phyloP scores from a whole-genome alignment of 1,140 invertebrate genomes.

The Holotrichia oblita region DNA sequence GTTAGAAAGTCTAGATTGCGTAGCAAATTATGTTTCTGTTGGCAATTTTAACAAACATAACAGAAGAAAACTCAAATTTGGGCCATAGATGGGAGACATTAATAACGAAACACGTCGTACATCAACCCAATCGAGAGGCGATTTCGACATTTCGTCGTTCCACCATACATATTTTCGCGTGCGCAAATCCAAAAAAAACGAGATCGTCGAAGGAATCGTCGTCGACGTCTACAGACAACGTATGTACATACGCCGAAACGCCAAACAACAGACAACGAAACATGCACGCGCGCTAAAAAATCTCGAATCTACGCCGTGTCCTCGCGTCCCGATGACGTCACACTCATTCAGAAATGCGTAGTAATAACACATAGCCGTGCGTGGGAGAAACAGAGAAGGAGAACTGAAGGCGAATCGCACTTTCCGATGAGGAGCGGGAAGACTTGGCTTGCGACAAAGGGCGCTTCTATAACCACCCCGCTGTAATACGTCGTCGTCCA shows the following conservation, averaged over 20 bases:
- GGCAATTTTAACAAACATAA: no score
- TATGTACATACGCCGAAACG: background rate
- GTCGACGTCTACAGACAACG: background rate
- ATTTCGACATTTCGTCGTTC: no score
- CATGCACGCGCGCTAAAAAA: background rate
- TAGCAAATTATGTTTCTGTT: no score
- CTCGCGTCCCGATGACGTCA: background rate
- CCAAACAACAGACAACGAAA: background rate
- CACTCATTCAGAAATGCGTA: slow-evolving; percentile 3
- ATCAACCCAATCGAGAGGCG: no score
- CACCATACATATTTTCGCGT: no score
- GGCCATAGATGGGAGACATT: no score
- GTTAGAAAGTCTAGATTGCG: no score
- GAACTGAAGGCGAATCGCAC: background rate
- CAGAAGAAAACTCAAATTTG: background rate
- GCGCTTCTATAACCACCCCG: background rate
- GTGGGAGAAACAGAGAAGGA: background rate
- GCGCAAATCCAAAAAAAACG: background rate
- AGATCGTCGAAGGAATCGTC: background rate
- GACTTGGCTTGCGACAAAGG: background rate
- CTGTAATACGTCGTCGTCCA: background rate
- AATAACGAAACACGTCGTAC: no score
- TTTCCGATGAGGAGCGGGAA: background rate
- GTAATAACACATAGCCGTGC: background rate
- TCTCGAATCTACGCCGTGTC: background rate